Evolutionary conservation across 2,888 invertebrate species (phyloP), one percentile per base, ranked within the genome.

Genomic region (Acronicta alni): DNA sequence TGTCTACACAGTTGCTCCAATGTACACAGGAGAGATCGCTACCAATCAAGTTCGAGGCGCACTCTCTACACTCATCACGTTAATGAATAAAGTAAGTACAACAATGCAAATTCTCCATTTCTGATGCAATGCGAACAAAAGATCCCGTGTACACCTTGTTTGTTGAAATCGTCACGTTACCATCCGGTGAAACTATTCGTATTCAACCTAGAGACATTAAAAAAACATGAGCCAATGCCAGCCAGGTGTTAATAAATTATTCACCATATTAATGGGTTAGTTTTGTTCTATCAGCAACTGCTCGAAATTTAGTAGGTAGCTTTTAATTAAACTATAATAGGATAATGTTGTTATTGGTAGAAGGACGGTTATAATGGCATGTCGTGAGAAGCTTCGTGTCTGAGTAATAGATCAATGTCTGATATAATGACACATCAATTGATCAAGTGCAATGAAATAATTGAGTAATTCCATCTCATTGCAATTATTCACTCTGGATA

Each of bases 21-120:
- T 95, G 95, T 95, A 95, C 80, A 95, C 95, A 20, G 95, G 95
- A 46, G 95, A 95, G 81, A 95, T 95, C 52, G 95, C 95, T 47
- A 95, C 95, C 58, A 95, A 95, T 75, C 92, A 95, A 83, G 95
- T 95, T 75, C 88, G 95, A 63, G 95, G 95, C 41, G 92, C 95
- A 52, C 92, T 96, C 54, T 96, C 96, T n/a, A 95, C 95, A 20
- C 94, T 95, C 69, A 95, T 95, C 74, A 95, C 96, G 17, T 87
- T 95, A 67, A 94, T 94, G 87, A 93, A 93, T 76, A 95, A 95
- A 86, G 94, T 95, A 82, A 91, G 90, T 79, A 81, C 42, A 43
- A 44, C 41, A 41, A 42, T n/a, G 38, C 18, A 48, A 10, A 52
- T 54, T 45, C 12, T 17, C 14, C 8, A 57, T 52, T 55, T 55